Percentiles rank a stretch among this genome's conserved stretches.
Evolutionary conservation across 2,888 invertebrate species (phyloP).

Genomic region (Theretra japonica): DNA sequence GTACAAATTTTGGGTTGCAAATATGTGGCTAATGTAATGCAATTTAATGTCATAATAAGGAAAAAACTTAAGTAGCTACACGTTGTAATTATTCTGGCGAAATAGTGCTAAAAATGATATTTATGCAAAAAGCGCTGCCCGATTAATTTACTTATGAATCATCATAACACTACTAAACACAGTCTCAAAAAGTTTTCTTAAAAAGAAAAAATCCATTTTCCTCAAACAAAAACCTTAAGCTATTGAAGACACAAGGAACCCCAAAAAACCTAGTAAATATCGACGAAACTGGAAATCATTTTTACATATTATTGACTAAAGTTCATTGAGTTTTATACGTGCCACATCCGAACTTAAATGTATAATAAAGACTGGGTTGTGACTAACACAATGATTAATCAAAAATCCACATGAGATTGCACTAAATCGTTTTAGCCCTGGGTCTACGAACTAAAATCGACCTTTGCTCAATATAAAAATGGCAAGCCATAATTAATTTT

Average conservation of each 20-base stretch:
- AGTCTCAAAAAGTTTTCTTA: too few species aligned
- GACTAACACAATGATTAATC: neutral
- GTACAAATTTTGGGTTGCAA: too few species aligned
- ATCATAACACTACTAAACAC: too few species aligned
- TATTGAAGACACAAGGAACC: neutral
- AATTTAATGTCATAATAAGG: too few species aligned
- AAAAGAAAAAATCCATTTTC: neutral
- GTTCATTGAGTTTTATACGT: slow-evolving; percentile 11
- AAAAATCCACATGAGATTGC: neutral
- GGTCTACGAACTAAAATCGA: neutral
- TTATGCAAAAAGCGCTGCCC: too few species aligned
- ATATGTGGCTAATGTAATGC: too few species aligned
- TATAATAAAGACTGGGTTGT: neutral
- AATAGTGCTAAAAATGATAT: too few species aligned
- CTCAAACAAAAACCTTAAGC: neutral
- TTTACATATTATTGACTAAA: slow-evolving; percentile 14
- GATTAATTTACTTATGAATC: too few species aligned
- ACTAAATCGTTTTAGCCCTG: neutral
- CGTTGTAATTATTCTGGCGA: too few species aligned
- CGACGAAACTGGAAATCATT: slow-evolving; percentile 5
- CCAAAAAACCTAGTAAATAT: neutral
- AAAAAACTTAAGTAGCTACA: too few species aligned
- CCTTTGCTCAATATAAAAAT: neutral
- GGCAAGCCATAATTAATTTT: neutral
- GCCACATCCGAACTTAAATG: neutral